Evolutionary conservation across 1,140 invertebrate species (phyloP), one percentile per base, ranked within the genome.

Genomic region (Dinoponera quadriceps): DNA sequence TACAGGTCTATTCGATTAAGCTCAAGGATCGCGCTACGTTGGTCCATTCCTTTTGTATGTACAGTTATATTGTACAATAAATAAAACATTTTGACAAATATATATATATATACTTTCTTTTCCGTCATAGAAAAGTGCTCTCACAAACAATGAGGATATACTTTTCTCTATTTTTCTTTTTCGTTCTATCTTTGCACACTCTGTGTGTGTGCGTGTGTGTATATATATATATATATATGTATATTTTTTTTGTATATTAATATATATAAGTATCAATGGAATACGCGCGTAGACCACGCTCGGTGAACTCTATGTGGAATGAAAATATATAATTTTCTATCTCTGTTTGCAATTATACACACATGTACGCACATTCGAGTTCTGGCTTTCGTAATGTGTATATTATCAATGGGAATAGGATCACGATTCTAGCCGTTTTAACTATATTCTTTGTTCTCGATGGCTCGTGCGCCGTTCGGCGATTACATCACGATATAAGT

Each of bases 1-100:
- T 95, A 90, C 95, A 96, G 96, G 96, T 96, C 95, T 97, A 89
- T 97, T 97, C 92, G 96, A 97, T 92, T 97, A 97, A 96, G 94
- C 75, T 73, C 74, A 83, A 82, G 83, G 77, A 89, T 87, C 77
- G 75, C 57, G 73, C 65, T 38, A 65, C 59, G 60, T 85, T 77
- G 86, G 82, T 89, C 88, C 83, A 91, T 86, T 63, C 66, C 68
- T 82, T 81, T 84, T 86, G 84, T 90, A 85, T 92, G 90, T 93
- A 92, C 92, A 92, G 86, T 92, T 92, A 68, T 90, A 90, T 90
- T 92, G 91, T 93, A 91, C 90, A 90, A 81, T 91, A 88, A 91
- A 89, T 90, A 83, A 90, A 89, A 83, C 65, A 88, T 78, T 88
- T 88, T 68, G 54, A 82, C 25, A 69, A 29, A 78, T 33, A 3